Conservation (phyloP, 2,113 vertebrate genomes). For the Nibea coibor region DNA sequence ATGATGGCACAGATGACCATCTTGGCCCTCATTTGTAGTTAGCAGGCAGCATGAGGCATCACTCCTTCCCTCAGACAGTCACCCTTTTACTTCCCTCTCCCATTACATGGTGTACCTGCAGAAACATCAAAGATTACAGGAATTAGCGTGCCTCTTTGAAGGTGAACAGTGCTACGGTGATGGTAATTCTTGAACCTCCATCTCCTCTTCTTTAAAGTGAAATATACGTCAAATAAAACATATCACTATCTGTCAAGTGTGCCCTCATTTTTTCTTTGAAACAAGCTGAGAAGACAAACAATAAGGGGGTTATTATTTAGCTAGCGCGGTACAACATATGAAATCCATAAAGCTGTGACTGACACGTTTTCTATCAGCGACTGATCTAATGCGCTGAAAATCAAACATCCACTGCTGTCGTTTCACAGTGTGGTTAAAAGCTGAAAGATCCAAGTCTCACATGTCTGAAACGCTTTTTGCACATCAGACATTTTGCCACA, state of each 20-base stretch:
- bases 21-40: slow-evolving; percentile 56
- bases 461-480: slow-evolving; percentile 30
- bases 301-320: neutral
- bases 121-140: slow-evolving; percentile 60
- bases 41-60: slow-evolving; percentile 40
- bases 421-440: slow-evolving; percentile 3
- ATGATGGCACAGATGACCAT: slow-evolving; percentile 64
- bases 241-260: slow-evolving; percentile 21
- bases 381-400: neutral
- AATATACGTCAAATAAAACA: slow-evolving; percentile 46
- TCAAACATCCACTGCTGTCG: neutral
- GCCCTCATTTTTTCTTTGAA: slow-evolving; percentile 31
- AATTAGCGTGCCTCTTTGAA: slow-evolving; percentile 56
- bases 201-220: slow-evolving; percentile 30
- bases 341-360: neutral
- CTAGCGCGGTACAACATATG: neutral
- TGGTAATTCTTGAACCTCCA: slow-evolving; percentile 47
- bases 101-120: slow-evolving; percentile 41
- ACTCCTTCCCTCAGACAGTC: slow-evolving; percentile 24
- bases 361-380: neutral
- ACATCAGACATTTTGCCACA: slow-evolving; percentile 60
- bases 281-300: neutral
- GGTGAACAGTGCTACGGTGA: slow-evolving; percentile 47
- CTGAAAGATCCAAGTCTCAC: slow-evolving; percentile 22
- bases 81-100: slow-evolving; percentile 42